These are phyloP conservation scores for Spermophilus dauricus DNA, from an alignment of 2,113 vertebrate genomes.

Conservation along the genomic window DNA sequence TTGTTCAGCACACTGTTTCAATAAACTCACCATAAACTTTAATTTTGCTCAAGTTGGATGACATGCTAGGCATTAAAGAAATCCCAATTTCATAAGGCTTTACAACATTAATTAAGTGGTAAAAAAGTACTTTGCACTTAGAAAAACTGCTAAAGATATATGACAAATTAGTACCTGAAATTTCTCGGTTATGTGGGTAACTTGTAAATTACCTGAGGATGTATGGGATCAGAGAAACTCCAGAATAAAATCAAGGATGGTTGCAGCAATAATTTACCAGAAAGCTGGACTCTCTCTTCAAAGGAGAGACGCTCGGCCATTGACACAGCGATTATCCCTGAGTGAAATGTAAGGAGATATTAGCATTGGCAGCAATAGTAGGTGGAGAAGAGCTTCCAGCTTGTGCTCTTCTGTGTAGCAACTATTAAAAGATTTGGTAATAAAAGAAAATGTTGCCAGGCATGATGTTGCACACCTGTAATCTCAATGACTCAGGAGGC, in stretches of 20 bases:
- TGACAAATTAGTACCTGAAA: conserved; percentile 36
- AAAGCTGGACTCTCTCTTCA: conserved; percentile 86
- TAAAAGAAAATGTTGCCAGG: neutral
- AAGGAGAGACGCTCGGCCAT: conserved; percentile 84
- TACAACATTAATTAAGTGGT: neutral
- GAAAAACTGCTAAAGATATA: conserved; percentile 35
- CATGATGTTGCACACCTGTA: too few relatives aligned
- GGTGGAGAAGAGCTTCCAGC: neutral
- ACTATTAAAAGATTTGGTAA: neutral
- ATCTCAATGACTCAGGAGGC: too few relatives aligned
- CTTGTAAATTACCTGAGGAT: conserved; percentile 91
- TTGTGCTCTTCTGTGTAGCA: neutral
- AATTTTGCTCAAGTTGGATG: conserved; percentile 2
- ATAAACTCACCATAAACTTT: neutral
- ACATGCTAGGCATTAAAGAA: neutral
- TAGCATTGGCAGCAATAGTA: neutral
- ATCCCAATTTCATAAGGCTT: neutral
- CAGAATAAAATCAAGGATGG: conserved; percentile 93
- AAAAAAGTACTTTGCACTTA: conserved; percentile 46
- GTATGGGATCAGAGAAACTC: conserved; percentile 92
- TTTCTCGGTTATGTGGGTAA: neutral
- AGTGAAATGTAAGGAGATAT: conserved; percentile 53
- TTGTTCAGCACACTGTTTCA: neutral
- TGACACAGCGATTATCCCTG: conserved; percentile 94
- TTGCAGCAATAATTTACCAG: conserved; percentile 85